Evolutionary conservation across 2,797 vertebrate genomes (phyloP).

Genomic region (Centropyge bicolor): DNA sequence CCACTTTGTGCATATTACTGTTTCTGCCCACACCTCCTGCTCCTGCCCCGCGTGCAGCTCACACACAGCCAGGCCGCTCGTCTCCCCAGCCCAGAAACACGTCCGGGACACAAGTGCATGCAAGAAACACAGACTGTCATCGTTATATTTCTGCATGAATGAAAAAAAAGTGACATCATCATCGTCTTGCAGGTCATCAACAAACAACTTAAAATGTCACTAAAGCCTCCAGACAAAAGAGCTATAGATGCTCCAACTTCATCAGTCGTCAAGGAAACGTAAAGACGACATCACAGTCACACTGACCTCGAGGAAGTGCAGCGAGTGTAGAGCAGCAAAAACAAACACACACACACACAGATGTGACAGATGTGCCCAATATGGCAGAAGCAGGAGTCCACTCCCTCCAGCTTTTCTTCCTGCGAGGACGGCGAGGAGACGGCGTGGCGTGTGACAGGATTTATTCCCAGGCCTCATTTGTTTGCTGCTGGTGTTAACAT

Average conservation of each 20-base stretch:
- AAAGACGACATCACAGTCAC: not conserved
- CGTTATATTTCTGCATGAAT: no score
- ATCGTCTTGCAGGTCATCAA: not conserved
- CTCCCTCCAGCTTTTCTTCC: constrained; percentile 5
- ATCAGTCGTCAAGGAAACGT: not conserved
- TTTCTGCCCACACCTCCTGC: constrained; percentile 29
- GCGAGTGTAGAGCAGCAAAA: not conserved
- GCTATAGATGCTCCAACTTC: constrained; percentile 4
- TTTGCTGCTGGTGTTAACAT: constrained; percentile 52
- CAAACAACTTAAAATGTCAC: not conserved
- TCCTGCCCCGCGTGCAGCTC: not conserved
- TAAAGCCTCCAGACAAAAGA: not conserved
- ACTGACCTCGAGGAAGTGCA: constrained; percentile 8
- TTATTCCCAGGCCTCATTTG: constrained; percentile 42
- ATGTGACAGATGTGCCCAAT: constrained; percentile 8
- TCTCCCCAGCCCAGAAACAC: not conserved
- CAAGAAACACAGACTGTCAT: no score
- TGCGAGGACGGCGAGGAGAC: not conserved
- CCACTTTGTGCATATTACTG: constrained; percentile 55
- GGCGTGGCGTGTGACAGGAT: constrained; percentile 24
- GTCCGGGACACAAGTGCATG: not conserved
- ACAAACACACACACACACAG: constrained; percentile 4
- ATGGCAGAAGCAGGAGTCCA: constrained; percentile 12
- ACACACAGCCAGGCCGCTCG: not conserved
- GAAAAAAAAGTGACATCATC: no score